Evolutionary conservation across 2,888 invertebrate genomes (phyloP), one percentile per base, ranked within the genome.

Genomic region (Capitulum mitella): DNA sequence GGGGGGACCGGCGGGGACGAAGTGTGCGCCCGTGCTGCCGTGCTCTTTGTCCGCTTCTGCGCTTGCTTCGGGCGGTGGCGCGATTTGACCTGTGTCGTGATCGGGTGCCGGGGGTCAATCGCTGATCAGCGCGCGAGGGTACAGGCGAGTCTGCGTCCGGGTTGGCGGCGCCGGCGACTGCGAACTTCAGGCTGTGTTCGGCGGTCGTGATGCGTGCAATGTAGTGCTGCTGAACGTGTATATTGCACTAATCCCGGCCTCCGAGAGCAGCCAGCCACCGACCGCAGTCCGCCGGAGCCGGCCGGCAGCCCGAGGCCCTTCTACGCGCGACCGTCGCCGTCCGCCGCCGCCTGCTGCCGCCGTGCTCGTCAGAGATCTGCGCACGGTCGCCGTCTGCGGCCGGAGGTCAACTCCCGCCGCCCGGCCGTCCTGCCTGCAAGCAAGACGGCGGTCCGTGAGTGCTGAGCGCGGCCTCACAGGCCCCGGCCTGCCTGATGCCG

Each of bases 161-260:
- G 61, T 3, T 29, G 29, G 29, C 29, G 2, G 29, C 61, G n/a
- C 29, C 34, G 19, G 64, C 19, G 22, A 22, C 51, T 16, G 19
- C 51, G 51, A 51, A 22, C 22, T 5, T 10, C 6, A 43, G 43
- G 43, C 58, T 64, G 64, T 19, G 34, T 6, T 3, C 34, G 64
- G 34, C 64, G 64, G 64, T 64, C 34, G 64, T 64, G 64, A 34
- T 64, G 64, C 16, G 64, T 64, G 64, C 64, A 34, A 64, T 34
- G 64, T 64, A 64, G 64, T 34, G 64, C 6, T 34, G 19, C 12
- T 14, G 16, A 29, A 22, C 22, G 64, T 34, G 64, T 34, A 22
- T 34, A 34, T 64, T 64, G 64, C 64, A 19, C 64, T 64, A 19
- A 34, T 64, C 64, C 64, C 64, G 34, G 64, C 34, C 64, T 64